Evolutionary conservation across 2,797 vertebrate genomes (phyloP), one percentile per base, ranked within the genome.

Genomic region (Eulemur albifrons): DNA sequence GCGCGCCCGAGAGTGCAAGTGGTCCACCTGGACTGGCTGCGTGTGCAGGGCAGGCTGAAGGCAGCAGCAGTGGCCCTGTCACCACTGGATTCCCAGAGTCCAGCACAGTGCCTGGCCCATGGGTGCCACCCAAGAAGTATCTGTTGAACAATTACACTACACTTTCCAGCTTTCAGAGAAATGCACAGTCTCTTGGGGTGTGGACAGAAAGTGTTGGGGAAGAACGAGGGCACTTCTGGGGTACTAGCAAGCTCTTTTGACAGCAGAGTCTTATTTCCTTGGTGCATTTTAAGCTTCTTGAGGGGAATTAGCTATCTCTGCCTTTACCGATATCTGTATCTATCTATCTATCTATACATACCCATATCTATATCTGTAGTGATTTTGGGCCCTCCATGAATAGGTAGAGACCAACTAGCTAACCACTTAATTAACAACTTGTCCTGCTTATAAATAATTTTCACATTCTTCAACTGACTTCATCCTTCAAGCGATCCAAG

Each of bases 281-380:
- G 21, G 70, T 40, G 48, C 25, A 75, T 84, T 85, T 79, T 52
- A 93, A 84, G 35, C 35, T 88, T 89, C 92, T 48, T 40, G 84
- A 91, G 52, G 76, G 87, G 50, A 52, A 23, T 75, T 63, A 17
- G 40, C 21, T 40, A 27, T 18, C 7, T 77, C 40, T 43, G 52
- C 13, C 76, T 25, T 57, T 57, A 25, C 21, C 1, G 1, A 11
- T 23, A 57, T 57, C 54, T 57, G 4, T 25, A 57, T 79, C 50
- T 79, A 25, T 54, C 32, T 32, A 11, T 52, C 32, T 23, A 2
- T 77, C 32, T 48, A 2, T 67, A 20, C 65, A 81, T 32, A 48
- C 21, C 52, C 4, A 65, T 54, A 48, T 35, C 35, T 18, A 30
- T 59, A 50, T 32, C 45, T 50, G 67, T 7, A 48, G 43, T 76